Percentiles rank a stretch among this genome's conserved stretches.
phyloP scores from a whole-genome alignment of 2,797 vertebrate species.

The Peromyscus attwateri region DNA sequence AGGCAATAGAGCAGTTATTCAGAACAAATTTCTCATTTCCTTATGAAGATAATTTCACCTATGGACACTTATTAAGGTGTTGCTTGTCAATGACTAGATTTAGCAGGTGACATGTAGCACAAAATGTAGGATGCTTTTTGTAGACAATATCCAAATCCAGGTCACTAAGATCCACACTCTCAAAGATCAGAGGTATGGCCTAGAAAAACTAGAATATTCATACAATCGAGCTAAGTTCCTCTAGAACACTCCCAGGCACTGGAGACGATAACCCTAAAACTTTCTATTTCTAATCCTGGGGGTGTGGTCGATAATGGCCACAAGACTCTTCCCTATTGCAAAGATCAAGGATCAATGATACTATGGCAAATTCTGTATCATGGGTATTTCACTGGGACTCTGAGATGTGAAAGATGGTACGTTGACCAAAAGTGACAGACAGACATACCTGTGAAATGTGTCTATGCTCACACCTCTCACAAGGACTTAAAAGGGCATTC shows the following conservation, averaged over 20 bases:
- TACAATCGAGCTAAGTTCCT: slow-evolving; percentile 97
- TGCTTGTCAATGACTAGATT: background rate
- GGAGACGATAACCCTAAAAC: slow-evolving; percentile 99
- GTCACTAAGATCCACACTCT: slow-evolving; percentile 93
- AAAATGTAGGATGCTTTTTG: slow-evolving; percentile 91
- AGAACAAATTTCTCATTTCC: background rate
- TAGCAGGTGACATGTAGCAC: background rate
- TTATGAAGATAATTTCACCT: background rate
- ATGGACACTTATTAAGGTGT: background rate
- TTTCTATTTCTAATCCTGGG: slow-evolving; percentile 96
- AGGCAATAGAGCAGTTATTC: background rate
- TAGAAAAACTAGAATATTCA: slow-evolving; percentile 98
- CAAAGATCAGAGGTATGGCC: slow-evolving; percentile 93
- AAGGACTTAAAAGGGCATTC: background rate
- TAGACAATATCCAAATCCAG: slow-evolving; percentile 93
- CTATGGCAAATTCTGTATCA: slow-evolving; percentile 96
- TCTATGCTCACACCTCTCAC: background rate
- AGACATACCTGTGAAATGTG: too few relatives aligned
- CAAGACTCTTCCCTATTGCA: slow-evolving; percentile 98
- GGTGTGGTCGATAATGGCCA: slow-evolving; percentile 98
- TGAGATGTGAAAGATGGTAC: background rate
- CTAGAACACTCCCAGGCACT: slow-evolving; percentile 94
- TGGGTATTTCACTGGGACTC: too few relatives aligned
- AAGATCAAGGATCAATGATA: slow-evolving; percentile 96
- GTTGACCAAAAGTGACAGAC: background rate